These are phyloP conservation scores for Tolmerus cingulatus DNA, from an alignment of 2,888 invertebrate genomes.

Conservation along the genomic window DNA sequence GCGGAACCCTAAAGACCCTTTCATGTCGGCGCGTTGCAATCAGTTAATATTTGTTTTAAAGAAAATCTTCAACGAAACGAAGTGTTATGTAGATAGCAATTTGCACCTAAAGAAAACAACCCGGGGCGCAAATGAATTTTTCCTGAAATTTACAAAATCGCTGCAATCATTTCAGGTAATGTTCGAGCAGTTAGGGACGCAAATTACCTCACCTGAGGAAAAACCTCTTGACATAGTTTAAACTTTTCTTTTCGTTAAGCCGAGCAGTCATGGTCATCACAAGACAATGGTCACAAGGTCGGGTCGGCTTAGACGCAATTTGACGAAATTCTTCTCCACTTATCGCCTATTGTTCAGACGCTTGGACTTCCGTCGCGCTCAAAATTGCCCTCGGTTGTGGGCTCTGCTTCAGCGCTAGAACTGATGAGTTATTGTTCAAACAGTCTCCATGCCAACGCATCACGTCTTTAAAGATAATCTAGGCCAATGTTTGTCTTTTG, in stretches of 20 bases:
- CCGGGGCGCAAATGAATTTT: neutral
- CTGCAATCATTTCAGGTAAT: neutral
- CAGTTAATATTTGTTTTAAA: neutral
- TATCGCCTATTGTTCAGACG: slow-evolving; percentile 3
- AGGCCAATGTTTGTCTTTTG: neutral
- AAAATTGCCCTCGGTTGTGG: neutral
- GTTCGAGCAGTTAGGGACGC: neutral
- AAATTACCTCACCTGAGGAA: neutral
- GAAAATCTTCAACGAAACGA: neutral
- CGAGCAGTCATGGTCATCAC: slow-evolving; percentile 13
- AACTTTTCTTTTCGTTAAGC: slow-evolving; percentile 23
- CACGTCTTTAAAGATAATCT: neutral
- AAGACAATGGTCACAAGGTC: slow-evolving; percentile 27
- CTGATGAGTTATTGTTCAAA: neutral
- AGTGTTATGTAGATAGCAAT: neutral
- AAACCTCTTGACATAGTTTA: slow-evolving; percentile 9
- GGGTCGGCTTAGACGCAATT: neutral
- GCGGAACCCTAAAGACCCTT: neutral
- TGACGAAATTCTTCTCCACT: slow-evolving; percentile 16
- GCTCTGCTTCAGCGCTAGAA: neutral
- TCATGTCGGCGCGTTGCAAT: neutral
- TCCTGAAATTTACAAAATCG: neutral
- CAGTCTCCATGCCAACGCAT: neutral
- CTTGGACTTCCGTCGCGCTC: neutral
- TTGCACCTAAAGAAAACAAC: neutral